Evolutionary conservation across 1,140 invertebrate genomes (phyloP).

Genomic region (Spodoptera frugiperda): DNA sequence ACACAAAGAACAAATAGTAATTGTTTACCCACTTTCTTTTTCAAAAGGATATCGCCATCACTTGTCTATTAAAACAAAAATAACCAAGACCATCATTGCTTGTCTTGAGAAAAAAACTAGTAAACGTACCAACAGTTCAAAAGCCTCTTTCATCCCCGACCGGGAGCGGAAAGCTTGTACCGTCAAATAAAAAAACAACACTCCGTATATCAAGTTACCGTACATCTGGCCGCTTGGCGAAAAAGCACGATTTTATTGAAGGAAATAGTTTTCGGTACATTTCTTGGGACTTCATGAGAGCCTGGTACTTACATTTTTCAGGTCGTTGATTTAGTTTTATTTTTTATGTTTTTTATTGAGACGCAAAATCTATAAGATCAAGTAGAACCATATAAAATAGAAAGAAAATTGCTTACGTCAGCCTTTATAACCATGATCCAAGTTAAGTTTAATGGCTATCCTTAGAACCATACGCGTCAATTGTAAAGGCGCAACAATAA

Average conservation of each 20-base stretch:
- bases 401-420: background rate
- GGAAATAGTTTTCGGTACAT: conserved; percentile 36
- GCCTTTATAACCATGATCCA: background rate
- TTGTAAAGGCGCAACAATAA: conserved; percentile 5
- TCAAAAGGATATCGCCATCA: conserved; percentile 9
- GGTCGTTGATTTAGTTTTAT: too few relatives aligned
- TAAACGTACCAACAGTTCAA: conserved; percentile 44
- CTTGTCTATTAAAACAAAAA: conserved; percentile 42
- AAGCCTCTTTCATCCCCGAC: conserved; percentile 55
- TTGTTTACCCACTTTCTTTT: background rate
- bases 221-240: conserved; percentile 70
- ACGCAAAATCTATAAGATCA: too few relatives aligned
- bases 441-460: conserved; percentile 2
- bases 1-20: too few relatives aligned
- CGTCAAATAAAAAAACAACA: conserved; percentile 61
- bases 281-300: conserved; percentile 46
- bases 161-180: conserved; percentile 58
- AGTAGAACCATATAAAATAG: background rate
- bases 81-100: conserved; percentile 24
- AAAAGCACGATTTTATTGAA: conserved; percentile 49
- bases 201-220: conserved; percentile 71
- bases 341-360: background rate
- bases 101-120: conserved; percentile 37
- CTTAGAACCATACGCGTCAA: conserved; percentile 12
- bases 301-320: conserved; percentile 48